Evolutionary conservation across 2,797 vertebrate species (phyloP).

Genomic region (Halcyon leucocephala): DNA sequence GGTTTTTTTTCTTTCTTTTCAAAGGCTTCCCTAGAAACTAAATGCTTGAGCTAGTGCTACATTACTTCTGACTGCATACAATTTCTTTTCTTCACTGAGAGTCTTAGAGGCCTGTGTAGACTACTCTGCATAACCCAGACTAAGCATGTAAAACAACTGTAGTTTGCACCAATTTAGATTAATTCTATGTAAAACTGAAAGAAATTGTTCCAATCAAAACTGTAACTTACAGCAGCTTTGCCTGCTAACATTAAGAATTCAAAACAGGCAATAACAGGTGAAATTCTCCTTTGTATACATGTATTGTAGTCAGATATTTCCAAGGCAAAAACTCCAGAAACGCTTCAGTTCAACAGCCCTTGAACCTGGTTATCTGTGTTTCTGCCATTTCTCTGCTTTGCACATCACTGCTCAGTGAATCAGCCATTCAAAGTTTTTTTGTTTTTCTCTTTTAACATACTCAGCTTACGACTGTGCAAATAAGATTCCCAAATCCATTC

Average conservation of each 20-base stretch:
- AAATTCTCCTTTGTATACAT: neutral
- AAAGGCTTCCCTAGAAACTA: neutral
- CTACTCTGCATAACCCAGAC: neutral
- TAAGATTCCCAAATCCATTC: slow-evolving; percentile 73
- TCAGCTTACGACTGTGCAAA: slow-evolving; percentile 57
- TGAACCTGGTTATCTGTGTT: neutral
- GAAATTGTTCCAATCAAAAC: neutral
- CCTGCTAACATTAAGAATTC: neutral
- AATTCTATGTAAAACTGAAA: neutral
- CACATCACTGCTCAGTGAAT: neutral
- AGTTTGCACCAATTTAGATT: neutral
- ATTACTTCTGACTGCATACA: neutral
- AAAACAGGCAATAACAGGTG: neutral
- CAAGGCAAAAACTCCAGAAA: neutral
- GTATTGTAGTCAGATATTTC: neutral
- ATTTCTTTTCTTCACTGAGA: neutral
- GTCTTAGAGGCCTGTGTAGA: neutral
- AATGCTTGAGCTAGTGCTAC: neutral
- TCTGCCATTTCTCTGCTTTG: neutral
- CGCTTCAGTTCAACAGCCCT: neutral
- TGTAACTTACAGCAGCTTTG: neutral
- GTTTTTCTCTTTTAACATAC: slow-evolving; percentile 16
- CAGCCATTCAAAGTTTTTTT: neutral
- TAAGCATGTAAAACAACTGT: neutral
- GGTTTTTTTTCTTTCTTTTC: neutral